These are phyloP conservation scores for Plectrocnemia conspersa DNA, from an alignment of 1,140 invertebrate species.

Conservation along the genomic window DNA sequence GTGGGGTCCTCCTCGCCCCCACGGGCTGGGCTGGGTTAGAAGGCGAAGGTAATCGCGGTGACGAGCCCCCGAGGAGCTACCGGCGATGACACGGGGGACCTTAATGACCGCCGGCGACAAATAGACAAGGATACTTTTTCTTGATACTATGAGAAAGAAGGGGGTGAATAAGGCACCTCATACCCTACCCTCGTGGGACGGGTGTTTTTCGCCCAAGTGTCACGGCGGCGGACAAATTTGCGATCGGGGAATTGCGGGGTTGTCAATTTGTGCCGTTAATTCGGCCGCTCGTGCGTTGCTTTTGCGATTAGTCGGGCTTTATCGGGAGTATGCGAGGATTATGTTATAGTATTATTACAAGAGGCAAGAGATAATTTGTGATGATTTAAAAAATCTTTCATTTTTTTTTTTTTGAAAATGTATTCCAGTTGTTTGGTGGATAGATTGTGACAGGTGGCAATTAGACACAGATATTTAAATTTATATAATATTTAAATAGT, in stretches of 20 bases:
- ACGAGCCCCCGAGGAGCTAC: conserved; percentile 30
- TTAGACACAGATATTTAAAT: no score
- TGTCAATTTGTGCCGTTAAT: conserved; percentile 22
- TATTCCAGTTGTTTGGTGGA: no score
- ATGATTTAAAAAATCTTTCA: no score
- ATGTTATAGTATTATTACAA: no score
- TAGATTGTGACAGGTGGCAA: no score
- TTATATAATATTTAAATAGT: no score
- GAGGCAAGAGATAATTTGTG: no score
- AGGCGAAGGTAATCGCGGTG: conserved; percentile 33
- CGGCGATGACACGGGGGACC: conserved; percentile 28
- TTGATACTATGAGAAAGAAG: conserved; percentile 4
- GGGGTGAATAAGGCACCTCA: no score
- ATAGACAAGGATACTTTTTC: conserved; percentile 33
- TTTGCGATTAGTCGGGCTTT: no score
- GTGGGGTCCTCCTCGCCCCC: neutral
- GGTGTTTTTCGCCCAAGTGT: neutral
- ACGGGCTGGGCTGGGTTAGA: conserved; percentile 6
- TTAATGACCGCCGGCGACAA: conserved; percentile 36
- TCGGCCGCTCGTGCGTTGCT: no score
- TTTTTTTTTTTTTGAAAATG: no score
- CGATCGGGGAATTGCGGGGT: conserved; percentile 28
- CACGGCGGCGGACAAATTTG: conserved; percentile 22
- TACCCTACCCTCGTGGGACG: neutral
- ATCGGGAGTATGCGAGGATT: no score